Percentiles rank a stretch among this genome's conserved stretches.
These are phyloP conservation scores for Leucania comma DNA, from an alignment of 2,888 invertebrate genomes.

Conservation along the genomic window DNA sequence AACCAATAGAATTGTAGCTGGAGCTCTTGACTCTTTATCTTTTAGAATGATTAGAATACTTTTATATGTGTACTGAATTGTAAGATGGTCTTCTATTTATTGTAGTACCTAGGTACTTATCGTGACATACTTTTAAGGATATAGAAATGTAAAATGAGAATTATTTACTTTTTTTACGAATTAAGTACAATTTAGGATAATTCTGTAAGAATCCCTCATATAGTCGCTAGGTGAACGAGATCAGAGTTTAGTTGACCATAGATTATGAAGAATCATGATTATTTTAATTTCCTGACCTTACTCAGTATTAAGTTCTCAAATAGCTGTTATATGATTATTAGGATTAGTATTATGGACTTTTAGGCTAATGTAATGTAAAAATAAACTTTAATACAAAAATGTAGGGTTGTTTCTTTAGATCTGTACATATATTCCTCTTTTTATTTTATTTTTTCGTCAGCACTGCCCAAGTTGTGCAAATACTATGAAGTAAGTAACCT, in stretches of 20 bases:
- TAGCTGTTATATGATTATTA: conserved; percentile 82
- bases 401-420: conserved; percentile 89
- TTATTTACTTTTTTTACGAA: conserved; percentile 80
- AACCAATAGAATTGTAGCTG: conserved; percentile 84
- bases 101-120: conserved; percentile 89
- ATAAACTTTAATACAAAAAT: conserved; percentile 86
- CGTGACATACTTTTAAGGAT: conserved; percentile 87
- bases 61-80: conserved; percentile 87
- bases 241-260: conserved; percentile 79
- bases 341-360: conserved; percentile 81
- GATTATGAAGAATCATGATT: conserved; percentile 77
- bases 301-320: conserved; percentile 90
- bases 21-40: conserved; percentile 79
- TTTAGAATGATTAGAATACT: conserved; percentile 84
- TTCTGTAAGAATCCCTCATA: conserved; percentile 80
- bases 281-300: conserved; percentile 80
- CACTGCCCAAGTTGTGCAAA: conserved; percentile 48
- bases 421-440: conserved; percentile 86
- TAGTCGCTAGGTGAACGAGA: conserved; percentile 83
- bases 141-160: conserved; percentile 84
- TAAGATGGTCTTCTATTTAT: conserved; percentile 90
- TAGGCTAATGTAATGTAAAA: conserved; percentile 85
- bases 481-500: conserved; percentile 49
- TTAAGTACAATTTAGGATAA: conserved; percentile 89
- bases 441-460: conserved; percentile 61